Percentiles rank a stretch among this genome's conserved stretches.
These are phyloP conservation scores for Psittacula echo DNA, from an alignment of 2,797 vertebrate genomes.

Conservation along the genomic window DNA sequence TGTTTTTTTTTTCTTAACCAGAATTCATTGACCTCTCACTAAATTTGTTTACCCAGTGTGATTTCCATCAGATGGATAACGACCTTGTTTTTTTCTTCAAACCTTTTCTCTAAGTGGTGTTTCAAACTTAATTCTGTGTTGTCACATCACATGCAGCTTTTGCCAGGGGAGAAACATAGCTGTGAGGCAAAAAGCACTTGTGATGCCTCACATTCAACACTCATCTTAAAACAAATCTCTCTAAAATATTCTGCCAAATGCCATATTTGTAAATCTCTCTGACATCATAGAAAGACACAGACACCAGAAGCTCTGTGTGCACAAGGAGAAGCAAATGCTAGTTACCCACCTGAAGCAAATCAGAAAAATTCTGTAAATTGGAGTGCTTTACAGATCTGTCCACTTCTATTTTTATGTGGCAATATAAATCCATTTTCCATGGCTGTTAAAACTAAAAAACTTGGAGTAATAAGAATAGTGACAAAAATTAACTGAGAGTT, in stretches of 20 bases:
- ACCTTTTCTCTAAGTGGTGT: conserved; percentile 44
- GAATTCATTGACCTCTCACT: conserved; percentile 48
- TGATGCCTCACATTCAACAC: conserved; percentile 38
- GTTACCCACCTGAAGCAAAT: conserved; percentile 27
- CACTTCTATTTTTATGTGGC: conserved; percentile 1
- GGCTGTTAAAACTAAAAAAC: conserved; percentile 26
- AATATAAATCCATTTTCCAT: conserved; percentile 41
- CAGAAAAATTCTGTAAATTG: conserved; percentile 46
- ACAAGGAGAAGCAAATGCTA: not conserved
- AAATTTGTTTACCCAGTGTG: conserved; percentile 59
- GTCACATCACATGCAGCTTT: conserved; percentile 37
- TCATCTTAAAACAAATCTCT: conserved; percentile 70
- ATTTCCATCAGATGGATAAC: conserved; percentile 56
- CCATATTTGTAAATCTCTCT: conserved; percentile 52
- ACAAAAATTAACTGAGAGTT: not conserved
- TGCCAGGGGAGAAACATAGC: conserved; percentile 53
- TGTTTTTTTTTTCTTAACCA: not conserved
- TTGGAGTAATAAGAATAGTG: conserved; percentile 16
- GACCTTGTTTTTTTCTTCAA: conserved; percentile 62
- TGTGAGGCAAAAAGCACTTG: conserved; percentile 63
- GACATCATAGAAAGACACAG: not conserved
- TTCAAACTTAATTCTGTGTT: conserved; percentile 52
- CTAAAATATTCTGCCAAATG: conserved; percentile 70
- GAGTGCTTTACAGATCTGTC: conserved; percentile 26
- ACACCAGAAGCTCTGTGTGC: conserved; percentile 2